phyloP scores from a whole-genome alignment of 2,797 vertebrate genomes.

The Ptychadena robeensis region DNA sequence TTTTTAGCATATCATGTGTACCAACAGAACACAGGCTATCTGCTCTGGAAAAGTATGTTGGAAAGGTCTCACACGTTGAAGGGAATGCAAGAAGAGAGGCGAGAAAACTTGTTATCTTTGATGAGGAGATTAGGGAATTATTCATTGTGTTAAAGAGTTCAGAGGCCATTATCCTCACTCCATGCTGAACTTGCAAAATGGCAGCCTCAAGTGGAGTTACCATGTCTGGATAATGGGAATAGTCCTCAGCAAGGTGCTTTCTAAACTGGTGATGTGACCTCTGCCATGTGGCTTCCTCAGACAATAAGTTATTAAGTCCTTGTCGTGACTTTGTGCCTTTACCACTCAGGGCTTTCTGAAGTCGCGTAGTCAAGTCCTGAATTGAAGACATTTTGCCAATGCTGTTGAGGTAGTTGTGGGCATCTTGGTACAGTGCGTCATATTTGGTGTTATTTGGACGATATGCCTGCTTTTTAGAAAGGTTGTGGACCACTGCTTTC shows the following conservation, averaged over 20 bases:
- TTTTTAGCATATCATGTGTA: slow-evolving; percentile 80
- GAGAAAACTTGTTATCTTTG: slow-evolving; percentile 73
- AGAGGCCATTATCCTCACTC: slow-evolving; percentile 89
- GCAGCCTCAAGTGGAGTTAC: slow-evolving; percentile 82
- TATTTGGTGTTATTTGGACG: slow-evolving; percentile 83
- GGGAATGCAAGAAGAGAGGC: slow-evolving; percentile 86
- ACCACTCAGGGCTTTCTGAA: slow-evolving; percentile 78
- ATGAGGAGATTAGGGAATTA: slow-evolving; percentile 68
- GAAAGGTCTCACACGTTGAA: slow-evolving; percentile 74
- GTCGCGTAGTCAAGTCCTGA: slow-evolving; percentile 83
- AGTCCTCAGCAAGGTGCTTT: slow-evolving; percentile 84
- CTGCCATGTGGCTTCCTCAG: slow-evolving; percentile 93
- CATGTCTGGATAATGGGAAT: slow-evolving; percentile 84
- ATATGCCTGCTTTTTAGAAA: slow-evolving; percentile 90
- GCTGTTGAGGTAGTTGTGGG: slow-evolving; percentile 88
- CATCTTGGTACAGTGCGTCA: slow-evolving; percentile 86
- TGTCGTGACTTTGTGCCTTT: slow-evolving; percentile 76
- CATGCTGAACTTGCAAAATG: slow-evolving; percentile 88
- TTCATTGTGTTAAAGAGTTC: slow-evolving; percentile 75
- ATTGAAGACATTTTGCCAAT: slow-evolving; percentile 81
- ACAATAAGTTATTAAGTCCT: slow-evolving; percentile 80
- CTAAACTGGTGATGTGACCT: slow-evolving; percentile 89
- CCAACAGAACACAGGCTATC: slow-evolving; percentile 86
- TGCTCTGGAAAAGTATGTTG: slow-evolving; percentile 85
- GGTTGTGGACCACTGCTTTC: slow-evolving; percentile 81